A percentile compares a stretch with the other conserved stretches of the same genome.
Evolutionary conservation across 2,888 invertebrate genomes (phyloP).

Genomic region (Shargacucullia verbasci): DNA sequence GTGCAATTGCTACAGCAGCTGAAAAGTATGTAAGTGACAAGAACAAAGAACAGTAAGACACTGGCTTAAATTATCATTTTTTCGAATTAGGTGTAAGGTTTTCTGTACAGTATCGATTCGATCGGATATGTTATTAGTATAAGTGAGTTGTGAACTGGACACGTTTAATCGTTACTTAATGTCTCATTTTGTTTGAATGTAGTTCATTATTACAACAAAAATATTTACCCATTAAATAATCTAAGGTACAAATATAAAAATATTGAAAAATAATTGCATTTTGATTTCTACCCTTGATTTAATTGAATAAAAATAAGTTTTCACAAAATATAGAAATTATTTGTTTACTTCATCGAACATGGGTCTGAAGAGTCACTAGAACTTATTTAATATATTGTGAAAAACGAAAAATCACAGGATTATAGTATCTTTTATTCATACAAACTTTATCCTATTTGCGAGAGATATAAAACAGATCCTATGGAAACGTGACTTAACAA

Average conservation of each 20-base stretch:
- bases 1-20: constrained; percentile 79
- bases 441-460: too few species aligned
- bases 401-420: too few species aligned
- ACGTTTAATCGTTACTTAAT: constrained; percentile 70
- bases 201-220: constrained; percentile 82
- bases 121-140: constrained; percentile 25
- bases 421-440: too few species aligned
- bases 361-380: too few species aligned
- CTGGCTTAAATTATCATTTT: constrained; percentile 3
- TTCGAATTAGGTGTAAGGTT: constrained; percentile 3
- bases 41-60: constrained; percentile 35
- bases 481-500: too few species aligned
- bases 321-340: background rate
- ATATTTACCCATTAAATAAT: background rate
- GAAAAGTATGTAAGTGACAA: constrained; percentile 75
- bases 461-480: too few species aligned
- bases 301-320: background rate
- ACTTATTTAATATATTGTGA: too few species aligned
- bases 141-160: constrained; percentile 83
- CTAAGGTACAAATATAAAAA: constrained; percentile 18
- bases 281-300: constrained; percentile 5
- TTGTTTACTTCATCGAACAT: too few species aligned
- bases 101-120: constrained; percentile 19
- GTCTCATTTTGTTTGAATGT: constrained; percentile 68
- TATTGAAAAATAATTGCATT: background rate